Evolutionary conservation across 1,140 invertebrate species (phyloP).

Genomic region (Musca vetustissima): DNA sequence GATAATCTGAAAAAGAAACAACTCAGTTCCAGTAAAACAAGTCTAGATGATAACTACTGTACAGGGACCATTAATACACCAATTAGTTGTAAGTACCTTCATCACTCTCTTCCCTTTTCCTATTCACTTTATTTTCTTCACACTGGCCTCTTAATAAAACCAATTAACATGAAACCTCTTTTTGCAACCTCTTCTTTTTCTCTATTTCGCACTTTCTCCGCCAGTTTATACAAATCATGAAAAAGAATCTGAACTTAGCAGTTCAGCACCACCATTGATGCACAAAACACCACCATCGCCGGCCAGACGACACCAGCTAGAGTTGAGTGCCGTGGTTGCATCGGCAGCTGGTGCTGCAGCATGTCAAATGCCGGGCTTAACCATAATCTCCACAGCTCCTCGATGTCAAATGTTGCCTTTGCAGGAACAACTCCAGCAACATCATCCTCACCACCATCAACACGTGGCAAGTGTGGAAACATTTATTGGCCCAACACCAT

Average conservation of each 20-base stretch:
- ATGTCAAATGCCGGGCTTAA: slow-evolving; percentile 32
- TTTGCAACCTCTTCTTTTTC: neutral
- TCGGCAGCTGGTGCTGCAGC: neutral
- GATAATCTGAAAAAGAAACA: slow-evolving; percentile 47
- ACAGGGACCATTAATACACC: slow-evolving; percentile 57
- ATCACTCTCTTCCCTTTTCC: neutral
- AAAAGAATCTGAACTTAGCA: slow-evolving; percentile 52
- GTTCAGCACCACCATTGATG: slow-evolving; percentile 32
- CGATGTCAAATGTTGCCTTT: slow-evolving; percentile 40
- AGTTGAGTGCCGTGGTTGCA: slow-evolving; percentile 39
- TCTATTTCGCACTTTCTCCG: neutral
- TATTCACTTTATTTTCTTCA: neutral
- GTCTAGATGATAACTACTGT: slow-evolving; percentile 56
- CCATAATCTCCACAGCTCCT: slow-evolving; percentile 53
- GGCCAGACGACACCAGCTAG: slow-evolving; percentile 7
- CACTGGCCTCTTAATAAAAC: neutral
- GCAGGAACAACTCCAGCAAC: neutral
- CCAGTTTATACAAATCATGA: slow-evolving; percentile 53
- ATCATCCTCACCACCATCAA: slow-evolving; percentile 11
- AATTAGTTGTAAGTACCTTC: slow-evolving; percentile 57
- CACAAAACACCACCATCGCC: slow-evolving; percentile 17
- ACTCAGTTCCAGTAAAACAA: slow-evolving; percentile 48
- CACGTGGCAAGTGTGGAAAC: slow-evolving; percentile 39
- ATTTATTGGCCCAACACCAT: slow-evolving; percentile 32
- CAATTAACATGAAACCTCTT: no score